phyloP scores from a whole-genome alignment of 2,888 invertebrate genomes.

The Monochamus alternatus region DNA sequence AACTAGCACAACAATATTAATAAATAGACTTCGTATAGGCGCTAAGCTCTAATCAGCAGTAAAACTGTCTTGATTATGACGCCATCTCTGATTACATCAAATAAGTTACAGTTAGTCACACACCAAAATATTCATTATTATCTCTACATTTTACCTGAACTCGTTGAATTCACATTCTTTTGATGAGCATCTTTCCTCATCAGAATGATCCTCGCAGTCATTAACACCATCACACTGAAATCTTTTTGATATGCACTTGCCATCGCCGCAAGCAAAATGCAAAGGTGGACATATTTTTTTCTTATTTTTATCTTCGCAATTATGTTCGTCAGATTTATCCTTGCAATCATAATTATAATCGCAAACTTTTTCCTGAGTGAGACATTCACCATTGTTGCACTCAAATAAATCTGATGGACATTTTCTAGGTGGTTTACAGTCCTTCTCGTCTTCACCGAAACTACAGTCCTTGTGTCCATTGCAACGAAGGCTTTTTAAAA shows the following conservation, averaged over 20 bases:
- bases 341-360: slow-evolving; percentile 73
- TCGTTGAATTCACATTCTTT: slow-evolving; percentile 61
- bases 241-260: slow-evolving; percentile 71
- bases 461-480: slow-evolving; percentile 66
- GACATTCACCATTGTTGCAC: slow-evolving; percentile 72
- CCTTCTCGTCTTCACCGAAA: slow-evolving; percentile 68
- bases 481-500: slow-evolving; percentile 63
- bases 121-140: no score
- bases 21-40: no score
- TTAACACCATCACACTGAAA: slow-evolving; percentile 72
- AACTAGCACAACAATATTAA: no score
- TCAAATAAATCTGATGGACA: slow-evolving; percentile 69
- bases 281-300: slow-evolving; percentile 67
- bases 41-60: no score
- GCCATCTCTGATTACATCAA: no score
- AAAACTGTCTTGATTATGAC: no score
- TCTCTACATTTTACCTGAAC: slow-evolving; percentile 67
- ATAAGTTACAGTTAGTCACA: no score
- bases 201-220: slow-evolving; percentile 72
- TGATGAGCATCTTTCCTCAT: slow-evolving; percentile 69
- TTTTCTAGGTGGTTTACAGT: slow-evolving; percentile 60
- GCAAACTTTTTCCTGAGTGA: slow-evolving; percentile 68
- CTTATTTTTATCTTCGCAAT: slow-evolving; percentile 67
- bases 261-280: slow-evolving; percentile 72
- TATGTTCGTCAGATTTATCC: slow-evolving; percentile 75